A percentile compares a stretch with the other conserved stretches of the same genome.
These are phyloP conservation scores for Scrobipalpa atriplicella DNA, from an alignment of 2,888 invertebrate species.

Conservation along the genomic window DNA sequence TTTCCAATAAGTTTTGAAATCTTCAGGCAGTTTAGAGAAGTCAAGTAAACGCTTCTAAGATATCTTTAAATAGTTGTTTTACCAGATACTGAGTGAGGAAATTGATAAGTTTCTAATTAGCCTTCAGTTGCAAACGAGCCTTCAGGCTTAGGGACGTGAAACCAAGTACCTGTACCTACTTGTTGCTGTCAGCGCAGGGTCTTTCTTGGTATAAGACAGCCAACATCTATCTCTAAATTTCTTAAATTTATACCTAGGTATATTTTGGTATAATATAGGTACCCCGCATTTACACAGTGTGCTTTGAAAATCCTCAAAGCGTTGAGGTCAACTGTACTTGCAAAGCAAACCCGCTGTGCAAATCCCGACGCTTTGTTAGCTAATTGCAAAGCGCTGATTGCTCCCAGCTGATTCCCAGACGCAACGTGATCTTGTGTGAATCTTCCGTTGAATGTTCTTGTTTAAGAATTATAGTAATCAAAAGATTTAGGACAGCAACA, in stretches of 20 bases:
- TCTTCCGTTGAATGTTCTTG: no score
- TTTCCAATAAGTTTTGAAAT: no score
- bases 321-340: background rate
- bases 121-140: background rate
- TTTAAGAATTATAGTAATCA: no score
- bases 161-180: background rate
- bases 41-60: no score
- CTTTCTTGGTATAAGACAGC: no score
- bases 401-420: background rate
- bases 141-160: background rate
- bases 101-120: constrained; percentile 19
- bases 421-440: no score
- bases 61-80: background rate
- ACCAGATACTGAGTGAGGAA: background rate
- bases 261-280: no score
- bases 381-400: constrained; percentile 33
- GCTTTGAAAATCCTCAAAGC: background rate
- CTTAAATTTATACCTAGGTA: no score
- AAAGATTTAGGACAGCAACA: no score
- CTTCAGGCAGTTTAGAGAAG: no score
- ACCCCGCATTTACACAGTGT: background rate
- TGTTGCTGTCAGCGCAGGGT: background rate
- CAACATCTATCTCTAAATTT: no score
- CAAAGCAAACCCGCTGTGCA: background rate
- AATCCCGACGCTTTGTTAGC: constrained; percentile 25